Conservation (phyloP, 2,797 vertebrate genomes). For the Pseudotriccus pelzelni region DNA sequence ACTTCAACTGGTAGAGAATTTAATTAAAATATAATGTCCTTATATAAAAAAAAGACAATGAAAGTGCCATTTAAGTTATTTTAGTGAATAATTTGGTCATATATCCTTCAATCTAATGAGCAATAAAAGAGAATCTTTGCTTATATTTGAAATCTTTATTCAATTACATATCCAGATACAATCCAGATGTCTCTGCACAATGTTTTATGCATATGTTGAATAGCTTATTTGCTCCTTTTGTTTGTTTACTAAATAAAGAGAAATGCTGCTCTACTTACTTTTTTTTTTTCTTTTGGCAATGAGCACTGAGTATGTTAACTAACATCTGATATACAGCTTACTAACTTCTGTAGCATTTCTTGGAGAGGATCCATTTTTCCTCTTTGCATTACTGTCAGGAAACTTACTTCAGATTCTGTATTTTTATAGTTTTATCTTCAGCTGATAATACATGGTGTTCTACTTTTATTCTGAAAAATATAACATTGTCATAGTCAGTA, state of each 20-base stretch:
- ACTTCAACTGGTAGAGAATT: neutral
- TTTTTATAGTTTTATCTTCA: neutral
- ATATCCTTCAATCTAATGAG: neutral
- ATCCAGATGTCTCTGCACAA: slow-evolving; percentile 18
- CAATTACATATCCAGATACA: slow-evolving; percentile 2
- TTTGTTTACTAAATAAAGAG: neutral
- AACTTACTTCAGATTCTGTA: neutral
- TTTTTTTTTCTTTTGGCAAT: neutral
- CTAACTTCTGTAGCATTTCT: neutral
- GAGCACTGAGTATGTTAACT: neutral
- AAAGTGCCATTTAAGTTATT: neutral
- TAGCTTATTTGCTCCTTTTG: neutral
- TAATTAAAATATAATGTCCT: neutral
- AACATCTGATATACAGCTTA: neutral
- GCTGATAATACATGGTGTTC: neutral
- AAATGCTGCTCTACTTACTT: neutral
- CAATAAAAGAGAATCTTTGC: neutral
- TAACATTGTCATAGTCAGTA: neutral
- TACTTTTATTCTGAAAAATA: neutral
- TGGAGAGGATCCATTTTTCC: neutral
- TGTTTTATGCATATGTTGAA: neutral
- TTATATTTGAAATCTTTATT: slow-evolving; percentile 23
- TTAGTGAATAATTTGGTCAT: neutral
- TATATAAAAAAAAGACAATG: neutral
- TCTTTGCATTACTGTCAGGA: neutral